Conservation (phyloP, 2,797 vertebrate species). For the Malurus splendens region DNA sequence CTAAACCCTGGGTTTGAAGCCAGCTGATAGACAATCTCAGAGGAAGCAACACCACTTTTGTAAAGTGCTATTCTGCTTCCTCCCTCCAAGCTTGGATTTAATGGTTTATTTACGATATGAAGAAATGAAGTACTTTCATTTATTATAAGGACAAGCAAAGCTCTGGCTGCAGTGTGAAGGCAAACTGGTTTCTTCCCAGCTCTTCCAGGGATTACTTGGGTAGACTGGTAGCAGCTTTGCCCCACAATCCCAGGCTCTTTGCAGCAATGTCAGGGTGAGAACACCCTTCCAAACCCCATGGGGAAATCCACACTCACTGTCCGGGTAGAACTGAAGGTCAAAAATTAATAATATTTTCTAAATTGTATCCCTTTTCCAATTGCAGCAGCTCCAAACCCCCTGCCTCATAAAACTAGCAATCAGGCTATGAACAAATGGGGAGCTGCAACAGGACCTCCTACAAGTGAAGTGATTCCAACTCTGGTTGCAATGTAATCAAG, state of each 20-base stretch:
- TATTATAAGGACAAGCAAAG: neutral
- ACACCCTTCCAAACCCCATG: neutral
- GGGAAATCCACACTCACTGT: neutral
- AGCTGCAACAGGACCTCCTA: neutral
- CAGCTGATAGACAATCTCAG: constrained; percentile 4
- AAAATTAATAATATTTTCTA: constrained; percentile 1
- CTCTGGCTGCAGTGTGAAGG: neutral
- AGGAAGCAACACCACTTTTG: neutral
- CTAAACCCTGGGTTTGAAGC: neutral
- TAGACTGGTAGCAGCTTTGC: neutral
- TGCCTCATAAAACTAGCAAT: neutral
- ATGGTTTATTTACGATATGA: constrained; percentile 16
- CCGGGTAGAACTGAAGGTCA: neutral
- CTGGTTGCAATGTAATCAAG: neutral
- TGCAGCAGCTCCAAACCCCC: neutral
- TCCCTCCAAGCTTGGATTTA: neutral
- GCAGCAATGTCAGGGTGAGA: neutral
- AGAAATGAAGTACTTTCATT: constrained; percentile 1
- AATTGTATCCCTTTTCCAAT: neutral
- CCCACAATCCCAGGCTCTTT: neutral
- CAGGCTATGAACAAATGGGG: neutral
- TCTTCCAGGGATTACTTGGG: neutral
- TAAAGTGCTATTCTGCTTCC: neutral
- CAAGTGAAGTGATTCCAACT: neutral
- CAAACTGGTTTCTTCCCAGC: neutral